Base-by-base conservation (phyloP, 2,888 invertebrate species). In the Leptinotarsa haldemani region DNA sequence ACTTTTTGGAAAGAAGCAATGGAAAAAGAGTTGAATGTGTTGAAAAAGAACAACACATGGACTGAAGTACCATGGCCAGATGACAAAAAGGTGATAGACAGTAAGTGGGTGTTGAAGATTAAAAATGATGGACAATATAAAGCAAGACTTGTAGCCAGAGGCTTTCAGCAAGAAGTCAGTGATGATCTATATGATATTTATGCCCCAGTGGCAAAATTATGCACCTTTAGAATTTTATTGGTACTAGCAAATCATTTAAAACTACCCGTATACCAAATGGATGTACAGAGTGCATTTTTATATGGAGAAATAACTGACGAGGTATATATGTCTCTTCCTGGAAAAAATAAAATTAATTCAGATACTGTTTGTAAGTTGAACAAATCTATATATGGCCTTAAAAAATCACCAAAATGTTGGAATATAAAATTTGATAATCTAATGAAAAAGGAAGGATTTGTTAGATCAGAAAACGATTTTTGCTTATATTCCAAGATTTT, bases 21-120 rank as follows among this genome's bases (percentile, higher is more conserved):
- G 48, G 65, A 74, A 66, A 67, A 71, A 40, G 72, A 77, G 53
- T n/a, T 77, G 50, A 65, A 66, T 25, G 76, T 65, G 16, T 66
- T 79, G 56, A 20, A 66, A 13, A 50, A 72, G 50, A 78, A 77
- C 67, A 48, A 79, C 25, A 79, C 78, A 7, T 78, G 79, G 77
- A 68, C 66, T 30, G 53, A 58, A 30, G 74, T 67, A n/a, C n/a
- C 69, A 47, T 67, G 30, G 15, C 73, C 75, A 4, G 22, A 40
- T 52, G 68, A 63, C 65, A 48, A 22, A 69, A 70, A 75, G 48
- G 69, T 74, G 18, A 74, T 77, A 22, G 74, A 75, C 18, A 74
- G 73, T 47, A 77, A 77, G 61, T 77, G 78, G 77, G 75, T 79
- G 13, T 77, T 77, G 67, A 77, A 74, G 48, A 58, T 68, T 12